Evolutionary conservation across 2,113 vertebrate species (phyloP), one percentile per base, ranked within the genome.

Genomic region (Porphyrio hochstetteri): DNA sequence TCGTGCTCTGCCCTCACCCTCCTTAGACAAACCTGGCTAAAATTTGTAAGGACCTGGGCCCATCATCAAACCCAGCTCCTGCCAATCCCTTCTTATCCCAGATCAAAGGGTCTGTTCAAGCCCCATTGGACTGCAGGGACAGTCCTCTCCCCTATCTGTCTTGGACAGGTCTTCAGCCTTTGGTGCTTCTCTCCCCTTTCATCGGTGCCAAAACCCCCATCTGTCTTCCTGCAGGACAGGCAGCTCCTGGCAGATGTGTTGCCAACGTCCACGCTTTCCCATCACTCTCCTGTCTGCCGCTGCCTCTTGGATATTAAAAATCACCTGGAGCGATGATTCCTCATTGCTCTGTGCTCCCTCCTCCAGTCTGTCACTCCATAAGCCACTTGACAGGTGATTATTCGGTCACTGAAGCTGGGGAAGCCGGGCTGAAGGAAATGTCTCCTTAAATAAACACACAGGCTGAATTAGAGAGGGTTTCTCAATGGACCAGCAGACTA

Each of bases 311-410:
- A 84, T 95, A 94, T 93, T 93, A 92, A 93, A 96, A 95, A 80
- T 64, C 88, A 95, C 88, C 90, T 83, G 76, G 40, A 96, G 82
- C 2, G 3, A 84, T 40, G 72, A 84, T 64, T 81, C 77, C 86
- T 81, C 69, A 10, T n/a, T 56, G 61, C 76, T 77, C 48, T 27
- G 55, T 48, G 69, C 90, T 86, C 80, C 68, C 92, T 70, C 70
- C 90, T 79, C 79, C 29, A 3, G 76, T 81, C 96, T 92, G 72
- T 90, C 90, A 79, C 86, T 2, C 0, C 3, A 3, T 70, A 68
- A 95, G 86, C 88, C 88, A 48, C 80, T 92, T 93, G 88, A 81
- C 92, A 95, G 82, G 90, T 53, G 90, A 96, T 96, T 95, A 96
- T 70, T 75, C 0, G n/a, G 86, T 75, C 86, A 59, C 71, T 31